These are phyloP conservation scores for Chesias legatella DNA, from an alignment of 2,888 invertebrate species.

Conservation along the genomic window DNA sequence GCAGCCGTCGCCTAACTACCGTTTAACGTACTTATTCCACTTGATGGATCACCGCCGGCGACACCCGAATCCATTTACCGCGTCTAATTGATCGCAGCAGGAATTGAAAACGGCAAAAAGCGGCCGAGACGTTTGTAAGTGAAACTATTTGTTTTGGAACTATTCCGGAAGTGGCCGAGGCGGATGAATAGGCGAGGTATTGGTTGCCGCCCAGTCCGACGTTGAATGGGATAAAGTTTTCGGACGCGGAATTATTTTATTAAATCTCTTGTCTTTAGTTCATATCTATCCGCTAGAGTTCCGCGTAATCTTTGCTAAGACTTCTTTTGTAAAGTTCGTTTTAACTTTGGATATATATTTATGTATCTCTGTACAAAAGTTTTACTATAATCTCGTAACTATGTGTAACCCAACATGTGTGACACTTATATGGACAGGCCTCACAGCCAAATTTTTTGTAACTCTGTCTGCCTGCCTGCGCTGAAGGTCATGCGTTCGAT, in stretches of 20 bases:
- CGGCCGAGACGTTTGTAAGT: conserved; percentile 29
- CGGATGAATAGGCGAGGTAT: conserved; percentile 28
- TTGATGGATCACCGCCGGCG: conserved; percentile 67
- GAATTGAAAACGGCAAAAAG: conserved; percentile 73
- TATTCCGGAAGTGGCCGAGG: conserved; percentile 36
- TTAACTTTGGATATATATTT: not conserved
- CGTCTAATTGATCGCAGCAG: conserved; percentile 70
- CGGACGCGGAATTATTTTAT: conserved; percentile 28
- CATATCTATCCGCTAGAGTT: conserved; percentile 10
- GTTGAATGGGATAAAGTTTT: conserved; percentile 38
- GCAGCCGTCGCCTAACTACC: conserved; percentile 55
- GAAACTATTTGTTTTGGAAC: conserved; percentile 42
- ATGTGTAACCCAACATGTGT: no score
- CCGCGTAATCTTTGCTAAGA: conserved; percentile 8
- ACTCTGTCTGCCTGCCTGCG: no score
- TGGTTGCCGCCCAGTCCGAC: conserved; percentile 28
- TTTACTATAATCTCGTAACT: no score
- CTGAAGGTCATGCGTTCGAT: no score
- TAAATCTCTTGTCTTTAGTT: conserved; percentile 29
- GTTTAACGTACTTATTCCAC: conserved; percentile 68
- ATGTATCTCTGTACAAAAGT: no score
- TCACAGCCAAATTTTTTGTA: no score
- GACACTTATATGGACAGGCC: no score
- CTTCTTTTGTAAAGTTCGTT: not conserved
- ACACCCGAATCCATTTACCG: conserved; percentile 73